These are phyloP conservation scores for Sturnus vulgaris DNA, from an alignment of 2,113 vertebrate genomes.

Conservation along the genomic window DNA sequence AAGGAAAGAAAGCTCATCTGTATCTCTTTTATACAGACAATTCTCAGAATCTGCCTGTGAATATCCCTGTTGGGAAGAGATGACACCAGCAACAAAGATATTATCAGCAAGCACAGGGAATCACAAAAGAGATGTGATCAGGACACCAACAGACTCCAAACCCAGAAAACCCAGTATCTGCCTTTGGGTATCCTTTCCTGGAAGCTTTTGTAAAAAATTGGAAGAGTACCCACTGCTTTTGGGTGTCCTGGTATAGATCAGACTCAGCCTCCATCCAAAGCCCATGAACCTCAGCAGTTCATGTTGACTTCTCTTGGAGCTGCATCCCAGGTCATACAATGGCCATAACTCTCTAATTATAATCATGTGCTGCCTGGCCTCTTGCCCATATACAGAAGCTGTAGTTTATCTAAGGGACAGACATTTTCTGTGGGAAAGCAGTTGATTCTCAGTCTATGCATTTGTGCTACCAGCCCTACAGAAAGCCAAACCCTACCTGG, in stretches of 20 bases:
- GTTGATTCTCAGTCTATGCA: not conserved
- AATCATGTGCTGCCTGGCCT: not conserved
- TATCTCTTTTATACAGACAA: not conserved
- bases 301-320: not conserved
- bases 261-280: not conserved
- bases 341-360: not conserved
- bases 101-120: not conserved
- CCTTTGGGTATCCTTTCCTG: not conserved
- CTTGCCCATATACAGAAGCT: not conserved
- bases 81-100: not conserved
- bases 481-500: not conserved
- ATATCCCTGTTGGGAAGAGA: not conserved
- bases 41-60: not conserved
- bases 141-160: not conserved
- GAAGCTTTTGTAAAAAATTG: not conserved
- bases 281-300: not conserved
- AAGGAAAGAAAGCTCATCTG: not conserved
- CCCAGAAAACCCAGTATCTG: not conserved
- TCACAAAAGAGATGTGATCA: not conserved
- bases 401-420: not conserved
- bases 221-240: not conserved
- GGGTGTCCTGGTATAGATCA: not conserved
- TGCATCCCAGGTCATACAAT: not conserved
- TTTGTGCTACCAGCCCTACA: not conserved
- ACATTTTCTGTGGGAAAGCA: not conserved